A percentile compares a stretch with the other conserved stretches of the same genome.
phyloP scores from a whole-genome alignment of 2,888 invertebrate species.

The Sialis lutaria region DNA sequence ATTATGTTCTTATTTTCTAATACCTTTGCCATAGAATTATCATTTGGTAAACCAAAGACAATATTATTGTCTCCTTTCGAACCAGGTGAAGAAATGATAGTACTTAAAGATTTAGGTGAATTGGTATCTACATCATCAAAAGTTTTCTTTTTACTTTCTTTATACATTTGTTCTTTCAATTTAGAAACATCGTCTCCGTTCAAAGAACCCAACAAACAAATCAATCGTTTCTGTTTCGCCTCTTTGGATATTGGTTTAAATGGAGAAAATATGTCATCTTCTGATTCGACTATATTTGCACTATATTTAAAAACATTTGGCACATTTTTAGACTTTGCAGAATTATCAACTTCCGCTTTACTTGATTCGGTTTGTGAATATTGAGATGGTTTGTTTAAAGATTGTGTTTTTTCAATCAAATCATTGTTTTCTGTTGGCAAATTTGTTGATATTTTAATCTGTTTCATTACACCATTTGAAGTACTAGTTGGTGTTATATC shows the following conservation, averaged over 20 bases:
- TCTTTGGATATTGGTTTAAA: conserved; percentile 2
- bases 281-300: neutral
- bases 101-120: no score
- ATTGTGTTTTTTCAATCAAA: neutral
- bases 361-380: neutral
- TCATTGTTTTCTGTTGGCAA: neutral
- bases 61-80: no score
- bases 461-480: no score
- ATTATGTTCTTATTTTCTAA: no score
- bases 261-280: conserved; percentile 1
- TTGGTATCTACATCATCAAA: no score
- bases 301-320: neutral
- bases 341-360: neutral
- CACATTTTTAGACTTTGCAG: neutral
- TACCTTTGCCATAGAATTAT: no score
- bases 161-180: no score
- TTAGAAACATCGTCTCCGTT: conserved; percentile 22
- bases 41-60: no score
- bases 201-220: conserved; percentile 19
- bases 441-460: no score
- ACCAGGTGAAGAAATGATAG: no score
- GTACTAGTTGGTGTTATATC: no score
- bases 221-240: conserved; percentile 11
- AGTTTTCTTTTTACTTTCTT: no score
- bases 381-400: neutral